Conservation (phyloP, 2,797 vertebrate genomes). For the Agapornis canus region DNA sequence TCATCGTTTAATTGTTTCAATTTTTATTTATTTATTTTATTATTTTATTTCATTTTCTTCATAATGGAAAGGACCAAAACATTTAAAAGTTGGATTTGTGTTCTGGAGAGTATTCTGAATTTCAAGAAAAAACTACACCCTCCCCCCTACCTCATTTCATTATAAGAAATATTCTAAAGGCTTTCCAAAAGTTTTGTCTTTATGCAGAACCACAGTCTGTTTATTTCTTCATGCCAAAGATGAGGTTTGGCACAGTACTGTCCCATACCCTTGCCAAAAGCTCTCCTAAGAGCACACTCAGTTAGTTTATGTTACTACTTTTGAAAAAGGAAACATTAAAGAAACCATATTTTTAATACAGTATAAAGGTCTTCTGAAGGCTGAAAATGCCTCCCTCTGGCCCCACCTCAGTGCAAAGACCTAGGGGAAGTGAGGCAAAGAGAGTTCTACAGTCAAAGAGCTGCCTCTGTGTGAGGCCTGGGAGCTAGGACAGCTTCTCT, state of each 20-base stretch:
- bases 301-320: conserved; percentile 70
- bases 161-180: conserved; percentile 68
- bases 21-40: not conserved
- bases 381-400: conserved; percentile 17
- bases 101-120: not conserved
- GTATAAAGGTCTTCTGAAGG: conserved; percentile 36
- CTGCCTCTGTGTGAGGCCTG: conserved; percentile 46
- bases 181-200: conserved; percentile 62
- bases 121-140: conserved; percentile 27
- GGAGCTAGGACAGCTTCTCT: not conserved
- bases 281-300: conserved; percentile 63
- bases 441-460: not conserved
- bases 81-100: conserved; percentile 14
- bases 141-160: not conserved
- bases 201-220: conserved; percentile 54
- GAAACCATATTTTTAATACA: conserved; percentile 23
- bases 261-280: conserved; percentile 24
- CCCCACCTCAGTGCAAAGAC: not conserved
- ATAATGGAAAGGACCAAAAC: conserved; percentile 14
- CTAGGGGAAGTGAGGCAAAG: not conserved
- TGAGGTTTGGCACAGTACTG: conserved; percentile 43
- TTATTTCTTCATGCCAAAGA: conserved; percentile 54
- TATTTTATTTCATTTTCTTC: not conserved
- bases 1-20: not conserved
- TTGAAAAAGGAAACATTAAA: conserved; percentile 64